Percentiles rank a stretch among this genome's conserved stretches.
Conservation (phyloP, 2,888 invertebrate species). For the Criorhina ranunculi region DNA sequence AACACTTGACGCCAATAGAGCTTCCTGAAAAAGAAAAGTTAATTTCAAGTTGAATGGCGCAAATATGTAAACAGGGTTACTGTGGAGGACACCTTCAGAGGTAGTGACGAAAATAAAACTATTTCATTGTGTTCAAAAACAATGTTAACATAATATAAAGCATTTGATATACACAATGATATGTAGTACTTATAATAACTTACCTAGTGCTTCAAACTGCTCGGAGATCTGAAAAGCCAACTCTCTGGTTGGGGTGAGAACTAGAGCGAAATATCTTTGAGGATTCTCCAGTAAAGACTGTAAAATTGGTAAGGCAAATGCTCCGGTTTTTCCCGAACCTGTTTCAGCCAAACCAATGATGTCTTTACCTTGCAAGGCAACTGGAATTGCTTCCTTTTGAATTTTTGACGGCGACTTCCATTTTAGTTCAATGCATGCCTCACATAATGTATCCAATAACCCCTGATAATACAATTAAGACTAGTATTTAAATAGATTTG, state of each 20-base stretch:
- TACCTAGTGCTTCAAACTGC: slow-evolving; percentile 98
- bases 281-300: slow-evolving; percentile 96
- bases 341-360: slow-evolving; percentile 89
- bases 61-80: neutral
- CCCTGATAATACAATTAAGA: slow-evolving; percentile 87
- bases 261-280: slow-evolving; percentile 96
- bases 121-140: slow-evolving; percentile 78
- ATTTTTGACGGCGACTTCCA: slow-evolving; percentile 98
- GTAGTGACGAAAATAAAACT: slow-evolving; percentile 83
- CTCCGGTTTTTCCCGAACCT: slow-evolving; percentile 96
- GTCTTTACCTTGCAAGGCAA: slow-evolving; percentile 94
- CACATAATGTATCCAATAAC: slow-evolving; percentile 94
- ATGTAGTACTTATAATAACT: slow-evolving; percentile 77
- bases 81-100: slow-evolving; percentile 79
- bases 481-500: slow-evolving; percentile 67
- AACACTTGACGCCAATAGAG: slow-evolving; percentile 96
- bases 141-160: slow-evolving; percentile 80
- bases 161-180: neutral
- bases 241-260: slow-evolving; percentile 98
- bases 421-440: slow-evolving; percentile 95
- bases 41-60: neutral
- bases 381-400: slow-evolving; percentile 96
- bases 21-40: slow-evolving; percentile 86
- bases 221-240: slow-evolving; percentile 99
- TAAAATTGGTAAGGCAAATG: slow-evolving; percentile 98